These are phyloP conservation scores for Actinia tenebrosa DNA, from an alignment of 64 coral and sea anemone genomes.

Conservation along the genomic window DNA sequence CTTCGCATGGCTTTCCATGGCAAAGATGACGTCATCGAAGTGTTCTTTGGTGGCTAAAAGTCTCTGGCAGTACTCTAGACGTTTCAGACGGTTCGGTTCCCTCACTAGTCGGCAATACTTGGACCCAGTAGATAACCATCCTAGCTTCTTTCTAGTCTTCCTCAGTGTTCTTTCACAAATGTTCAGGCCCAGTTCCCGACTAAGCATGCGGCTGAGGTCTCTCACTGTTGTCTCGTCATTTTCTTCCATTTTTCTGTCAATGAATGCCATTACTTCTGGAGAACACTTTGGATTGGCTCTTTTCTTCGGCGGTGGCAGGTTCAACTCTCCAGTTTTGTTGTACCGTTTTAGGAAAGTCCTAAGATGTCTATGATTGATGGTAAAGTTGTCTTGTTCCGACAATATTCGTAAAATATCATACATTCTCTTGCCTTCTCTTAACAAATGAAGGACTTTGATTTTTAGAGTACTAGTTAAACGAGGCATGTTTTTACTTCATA, in stretches of 20 bases:
- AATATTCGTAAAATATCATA: conserved; percentile 23
- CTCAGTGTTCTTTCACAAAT: not conserved
- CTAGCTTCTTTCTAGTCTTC: not conserved
- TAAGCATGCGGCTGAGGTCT: not conserved
- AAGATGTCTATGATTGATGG: not conserved
- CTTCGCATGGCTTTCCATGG: conserved; percentile 20
- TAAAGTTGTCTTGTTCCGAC: conserved; percentile 23
- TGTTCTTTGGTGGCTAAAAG: not conserved
- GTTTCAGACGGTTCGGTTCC: not conserved
- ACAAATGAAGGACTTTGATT: conserved; percentile 5
- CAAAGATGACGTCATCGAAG: not conserved
- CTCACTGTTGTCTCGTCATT: not conserved
- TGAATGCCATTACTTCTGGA: not conserved
- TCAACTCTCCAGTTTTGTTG: not conserved
- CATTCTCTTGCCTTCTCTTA: conserved; percentile 9
- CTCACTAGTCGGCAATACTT: conserved; percentile 28
- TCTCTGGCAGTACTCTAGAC: not conserved
- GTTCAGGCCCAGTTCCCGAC: not conserved
- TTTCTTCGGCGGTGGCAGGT: not conserved
- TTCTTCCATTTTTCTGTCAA: conserved; percentile 8
- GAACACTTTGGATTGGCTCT: not conserved
- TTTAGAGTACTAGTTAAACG: conserved; percentile 18
- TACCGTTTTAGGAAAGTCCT: not conserved
- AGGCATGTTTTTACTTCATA: conserved; percentile 5
- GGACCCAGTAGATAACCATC: not conserved